Evolutionary conservation across 2,888 invertebrate genomes (phyloP).

Genomic region (Hanleya hanleyi): DNA sequence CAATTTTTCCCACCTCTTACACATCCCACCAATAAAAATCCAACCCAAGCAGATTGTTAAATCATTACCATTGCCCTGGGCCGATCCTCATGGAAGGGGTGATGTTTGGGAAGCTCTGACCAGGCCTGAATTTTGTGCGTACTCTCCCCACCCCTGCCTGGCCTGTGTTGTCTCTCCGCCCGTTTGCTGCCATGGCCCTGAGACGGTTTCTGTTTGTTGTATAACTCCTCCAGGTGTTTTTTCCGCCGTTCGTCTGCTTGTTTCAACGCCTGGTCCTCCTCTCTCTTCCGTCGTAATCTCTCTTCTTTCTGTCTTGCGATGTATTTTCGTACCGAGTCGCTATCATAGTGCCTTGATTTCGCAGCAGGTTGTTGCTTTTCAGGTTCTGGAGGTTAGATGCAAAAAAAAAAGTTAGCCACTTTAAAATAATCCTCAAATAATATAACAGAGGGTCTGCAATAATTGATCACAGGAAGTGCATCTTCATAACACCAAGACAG

Average conservation of each 20-base stretch:
- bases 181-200: conserved; percentile 25
- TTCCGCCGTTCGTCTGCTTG: conserved; percentile 10
- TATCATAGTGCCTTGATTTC: neutral
- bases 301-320: conserved; percentile 1
- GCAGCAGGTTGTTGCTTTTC: neutral
- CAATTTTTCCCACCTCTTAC: too few species aligned
- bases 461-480: too few species aligned
- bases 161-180: too few species aligned
- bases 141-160: too few species aligned
- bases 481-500: too few species aligned
- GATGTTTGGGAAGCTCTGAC: too few species aligned
- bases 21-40: too few species aligned
- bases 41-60: too few species aligned
- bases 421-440: neutral
- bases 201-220: conserved; percentile 48
- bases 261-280: neutral
- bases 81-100: too few species aligned
- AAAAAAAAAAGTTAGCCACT: neutral
- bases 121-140: too few species aligned
- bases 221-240: conserved; percentile 50
- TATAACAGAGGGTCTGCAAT: too few species aligned
- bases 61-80: too few species aligned
- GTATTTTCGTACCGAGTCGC: neutral
- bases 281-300: neutral
- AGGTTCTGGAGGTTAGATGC: neutral